phyloP scores from a whole-genome alignment of 64 coral and sea anemone species.

The Dendrophyllia cribrosa region DNA sequence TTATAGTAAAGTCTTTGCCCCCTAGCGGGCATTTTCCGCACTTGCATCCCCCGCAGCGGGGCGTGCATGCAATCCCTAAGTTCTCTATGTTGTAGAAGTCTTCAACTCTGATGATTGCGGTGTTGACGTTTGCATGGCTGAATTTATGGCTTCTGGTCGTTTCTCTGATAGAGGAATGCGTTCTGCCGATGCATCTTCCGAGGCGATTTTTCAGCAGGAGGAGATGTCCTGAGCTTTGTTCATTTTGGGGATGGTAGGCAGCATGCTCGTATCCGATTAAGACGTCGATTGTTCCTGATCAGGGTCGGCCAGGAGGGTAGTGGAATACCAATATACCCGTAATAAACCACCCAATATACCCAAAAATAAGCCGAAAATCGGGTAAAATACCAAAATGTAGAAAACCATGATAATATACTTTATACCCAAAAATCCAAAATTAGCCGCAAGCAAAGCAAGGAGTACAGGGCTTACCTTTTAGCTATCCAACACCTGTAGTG shows the following conservation, averaged over 20 bases:
- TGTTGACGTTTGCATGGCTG: no score
- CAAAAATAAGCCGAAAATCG: not conserved
- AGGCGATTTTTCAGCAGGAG: slow-evolving; percentile 38
- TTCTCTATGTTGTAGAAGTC: not conserved
- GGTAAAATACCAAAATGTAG: slow-evolving; percentile 27
- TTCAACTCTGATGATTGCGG: not conserved
- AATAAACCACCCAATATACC: not conserved
- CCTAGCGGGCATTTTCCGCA: slow-evolving; percentile 31
- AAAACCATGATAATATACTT: not conserved
- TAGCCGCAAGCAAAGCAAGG: slow-evolving; percentile 17
- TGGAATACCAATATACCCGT: not conserved
- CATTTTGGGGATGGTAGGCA: slow-evolving; percentile 34
- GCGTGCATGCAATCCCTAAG: slow-evolving; percentile 25
- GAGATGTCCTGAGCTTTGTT: slow-evolving; percentile 36
- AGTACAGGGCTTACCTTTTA: slow-evolving; percentile 29
- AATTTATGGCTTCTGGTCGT: not conserved
- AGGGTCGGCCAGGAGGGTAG: not conserved
- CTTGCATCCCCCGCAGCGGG: slow-evolving; percentile 28
- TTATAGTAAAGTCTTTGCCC: slow-evolving; percentile 15
- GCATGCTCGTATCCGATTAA: slow-evolving; percentile 48
- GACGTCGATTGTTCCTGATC: slow-evolving; percentile 31
- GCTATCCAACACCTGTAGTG: slow-evolving; percentile 24
- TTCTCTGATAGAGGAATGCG: slow-evolving; percentile 11
- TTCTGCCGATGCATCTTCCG: slow-evolving; percentile 50
- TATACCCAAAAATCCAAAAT: slow-evolving; percentile 19